Base-by-base conservation (phyloP, 2,113 vertebrate genomes). In the Holacanthus passer region DNA sequence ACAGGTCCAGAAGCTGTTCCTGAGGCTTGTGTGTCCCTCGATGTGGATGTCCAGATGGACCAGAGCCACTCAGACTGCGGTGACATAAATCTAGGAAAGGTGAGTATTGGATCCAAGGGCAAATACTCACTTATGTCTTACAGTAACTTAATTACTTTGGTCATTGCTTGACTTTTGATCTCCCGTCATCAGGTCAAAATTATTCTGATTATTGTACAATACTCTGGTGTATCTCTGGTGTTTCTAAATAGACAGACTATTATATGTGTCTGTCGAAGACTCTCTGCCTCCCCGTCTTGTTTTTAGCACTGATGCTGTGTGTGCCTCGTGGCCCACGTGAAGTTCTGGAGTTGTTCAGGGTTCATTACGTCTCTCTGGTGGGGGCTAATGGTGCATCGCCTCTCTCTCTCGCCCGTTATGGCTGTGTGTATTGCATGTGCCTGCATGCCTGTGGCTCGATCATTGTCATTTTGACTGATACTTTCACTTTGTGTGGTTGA, bases 71-170 rank as follows among this genome's bases (percentile, higher is more conserved):
- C 73, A 59, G 88, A 94, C 48, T 41, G 39, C 6, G 68, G 35
- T 78, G 93, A 96, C 67, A 88, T 96, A 59, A 90, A 29, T 60
- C 77, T 94, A 9, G 94, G 91, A 72, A 65, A 85, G 77, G 95
- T 96, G 75, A 89, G 89, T 87, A n/a, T n/a, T n/a, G n/a, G n/a
- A n/a, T n/a, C n/a, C n/a, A 37, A 37, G 35, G 35, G 35, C n/a
- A n/a, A n/a, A n/a, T n/a, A n/a, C n/a, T n/a, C n/a, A n/a, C n/a
- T n/a, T n/a, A 4, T 53, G 29, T 58, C 52, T 50, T 7, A 35
- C 8, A 16, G 24, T 17, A 68, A 67, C 55, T 35, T 20, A 5
- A 7, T n/a, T 48, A 22, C 29, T 52, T 70, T 63, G 45, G 1
- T 20, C 5, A 63, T 29, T 2, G 4, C 58, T 13, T 17, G n/a